Percentiles rank a stretch among this genome's conserved stretches.
Conservation (phyloP, 2,888 invertebrate species). For the Calliscelio sp. region DNA sequence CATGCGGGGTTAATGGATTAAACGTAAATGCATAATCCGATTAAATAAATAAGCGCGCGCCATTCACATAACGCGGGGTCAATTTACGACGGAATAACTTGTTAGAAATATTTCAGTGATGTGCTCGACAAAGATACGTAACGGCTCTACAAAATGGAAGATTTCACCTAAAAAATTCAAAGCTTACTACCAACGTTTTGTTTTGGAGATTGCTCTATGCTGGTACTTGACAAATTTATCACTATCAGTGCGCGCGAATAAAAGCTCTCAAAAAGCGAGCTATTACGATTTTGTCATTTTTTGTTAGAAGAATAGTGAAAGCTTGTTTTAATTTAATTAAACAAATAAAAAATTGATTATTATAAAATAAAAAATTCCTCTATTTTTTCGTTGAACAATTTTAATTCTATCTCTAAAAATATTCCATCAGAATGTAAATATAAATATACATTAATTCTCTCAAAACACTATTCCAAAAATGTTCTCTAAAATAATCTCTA, state of each 20-base stretch:
- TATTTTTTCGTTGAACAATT: no score
- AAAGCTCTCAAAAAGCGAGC: neutral
- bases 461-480: no score
- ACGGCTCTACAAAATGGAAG: neutral
- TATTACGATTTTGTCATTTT: no score
- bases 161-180: slow-evolving; percentile 11
- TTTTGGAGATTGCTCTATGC: neutral
- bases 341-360: no score
- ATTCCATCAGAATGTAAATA: neutral
- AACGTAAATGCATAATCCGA: neutral
- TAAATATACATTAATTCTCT: neutral
- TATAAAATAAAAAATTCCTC: no score
- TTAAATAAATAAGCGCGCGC: neutral
- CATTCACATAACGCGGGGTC: neutral
- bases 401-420: no score
- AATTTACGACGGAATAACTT: neutral
- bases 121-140: neutral
- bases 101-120: neutral
- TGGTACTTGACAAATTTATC: slow-evolving; percentile 29
- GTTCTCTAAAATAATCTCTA: neutral
- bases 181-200: slow-evolving; percentile 4
- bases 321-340: no score
- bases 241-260: slow-evolving; percentile 16
- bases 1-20: neutral
- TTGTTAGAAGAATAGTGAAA: no score